Evolutionary conservation across 2,113 vertebrate species (phyloP).

Genomic region (Saimiri boliviensis): DNA sequence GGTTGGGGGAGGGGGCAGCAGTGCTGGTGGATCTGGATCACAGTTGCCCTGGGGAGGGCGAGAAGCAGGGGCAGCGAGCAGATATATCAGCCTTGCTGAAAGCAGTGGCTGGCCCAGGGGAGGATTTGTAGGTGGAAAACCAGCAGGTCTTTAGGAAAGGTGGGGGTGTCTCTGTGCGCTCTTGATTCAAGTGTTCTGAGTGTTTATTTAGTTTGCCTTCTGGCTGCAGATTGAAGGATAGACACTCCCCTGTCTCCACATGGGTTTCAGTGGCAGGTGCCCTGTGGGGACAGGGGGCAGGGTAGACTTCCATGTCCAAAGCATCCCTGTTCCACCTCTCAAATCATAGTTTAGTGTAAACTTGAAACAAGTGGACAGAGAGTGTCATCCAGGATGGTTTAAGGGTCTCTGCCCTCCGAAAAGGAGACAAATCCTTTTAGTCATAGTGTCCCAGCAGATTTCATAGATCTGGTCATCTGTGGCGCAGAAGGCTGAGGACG

Average conservation of each 20-base stretch:
- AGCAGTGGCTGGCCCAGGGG: neutral
- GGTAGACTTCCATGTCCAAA: neutral
- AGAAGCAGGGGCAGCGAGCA: neutral
- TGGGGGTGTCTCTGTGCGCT: rapidly evolving
- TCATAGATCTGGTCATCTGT: neutral
- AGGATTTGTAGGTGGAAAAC: neutral
- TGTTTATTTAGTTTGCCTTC: neutral
- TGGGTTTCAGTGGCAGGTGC: neutral
- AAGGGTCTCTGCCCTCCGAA: neutral
- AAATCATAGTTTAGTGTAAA: neutral
- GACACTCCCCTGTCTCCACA: neutral
- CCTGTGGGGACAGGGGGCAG: neutral
- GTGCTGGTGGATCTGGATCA: neutral
- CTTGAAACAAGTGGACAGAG: neutral
- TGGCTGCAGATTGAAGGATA: slow-evolving; percentile 37
- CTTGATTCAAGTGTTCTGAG: rapidly evolving
- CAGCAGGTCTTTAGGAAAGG: neutral
- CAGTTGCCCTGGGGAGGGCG: neutral
- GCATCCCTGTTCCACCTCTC: neutral
- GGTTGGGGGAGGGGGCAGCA: neutral
- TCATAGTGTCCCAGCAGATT: neutral
- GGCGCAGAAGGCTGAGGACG: neutral
- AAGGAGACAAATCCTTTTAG: neutral
- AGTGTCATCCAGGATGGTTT: neutral
- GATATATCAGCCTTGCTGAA: neutral